Base-by-base conservation (phyloP, 1,140 invertebrate genomes). In the Mercenaria mercenaria region DNA sequence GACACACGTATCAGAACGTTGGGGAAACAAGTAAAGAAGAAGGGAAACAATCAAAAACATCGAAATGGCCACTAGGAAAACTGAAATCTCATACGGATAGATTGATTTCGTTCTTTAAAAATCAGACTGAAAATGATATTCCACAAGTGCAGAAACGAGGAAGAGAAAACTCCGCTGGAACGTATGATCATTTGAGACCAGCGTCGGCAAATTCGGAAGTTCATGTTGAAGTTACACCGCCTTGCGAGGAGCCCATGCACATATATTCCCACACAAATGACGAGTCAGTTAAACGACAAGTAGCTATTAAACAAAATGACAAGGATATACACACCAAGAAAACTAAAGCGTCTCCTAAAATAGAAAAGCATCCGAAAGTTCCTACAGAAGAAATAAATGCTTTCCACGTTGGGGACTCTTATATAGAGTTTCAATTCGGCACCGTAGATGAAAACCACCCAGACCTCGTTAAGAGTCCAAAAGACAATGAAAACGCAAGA, bases 81-180 rank as follows among this genome's bases (percentile, higher is more conserved):
- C 10, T 77, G 18, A 77, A 52, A 77, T 1, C 74, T 2, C 74
- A 47, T 18, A 77, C n/a, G 39, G 47, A 79, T 37, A 50, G 76
- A 79, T 29, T 79, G 1, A 79, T 79, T 52, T 52, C 47, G 0
- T 56, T 34, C 29, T 79, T 79, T 37, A 52, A 29, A 52, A 56
- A 79, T 32, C 76, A 79, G 47, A 50, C 13, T 52, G 76, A 79
- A 79, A 37, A 37, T 34, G 76, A 79, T 79, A 34, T 79, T 37
- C 50, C 29, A 23, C 76, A 47, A 18, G 76, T 79, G 8, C 37
- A 52, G 11, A 52, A 52, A 56, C 3, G 76, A 34, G 47, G 34
- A 37, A 29, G 15, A 18, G 50, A 52, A 52, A 32, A 32, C 1
- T 56, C 47, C 0, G 47, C 26, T 29, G 76, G 23, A 10, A 59